A percentile compares a stretch with the other conserved stretches of the same genome.
phyloP scores from a whole-genome alignment of 2,888 invertebrate species.

The Hylaea fasciaria region DNA sequence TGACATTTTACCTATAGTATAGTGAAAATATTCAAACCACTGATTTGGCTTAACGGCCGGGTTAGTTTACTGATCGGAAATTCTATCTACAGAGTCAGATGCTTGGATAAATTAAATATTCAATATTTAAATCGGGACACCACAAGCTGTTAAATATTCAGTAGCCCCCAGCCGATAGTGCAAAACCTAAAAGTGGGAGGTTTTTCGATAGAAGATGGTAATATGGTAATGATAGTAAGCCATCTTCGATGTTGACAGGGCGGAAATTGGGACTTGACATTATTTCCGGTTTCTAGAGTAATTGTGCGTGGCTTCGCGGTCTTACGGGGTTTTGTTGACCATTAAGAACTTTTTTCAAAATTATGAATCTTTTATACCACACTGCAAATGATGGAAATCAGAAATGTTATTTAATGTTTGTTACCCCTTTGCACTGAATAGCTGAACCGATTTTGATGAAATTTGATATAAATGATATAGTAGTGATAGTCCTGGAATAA shows the following conservation, averaged over 20 bases:
- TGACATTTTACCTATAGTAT: neutral
- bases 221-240: conserved; percentile 54
- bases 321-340: conserved; percentile 17
- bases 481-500: no score
- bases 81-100: conserved; percentile 28
- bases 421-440: no score
- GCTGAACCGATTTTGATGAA: no score
- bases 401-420: no score
- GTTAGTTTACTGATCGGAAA: conserved; percentile 27
- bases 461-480: no score
- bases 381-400: neutral
- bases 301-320: conserved; percentile 22
- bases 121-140: conserved; percentile 61
- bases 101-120: conserved; percentile 48
- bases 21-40: conserved; percentile 19
- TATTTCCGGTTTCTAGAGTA: conserved; percentile 39
- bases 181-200: conserved; percentile 41
- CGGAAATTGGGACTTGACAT: conserved; percentile 51
- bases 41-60: conserved; percentile 13
- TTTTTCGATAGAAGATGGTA: conserved; percentile 23
- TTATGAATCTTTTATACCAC: neutral
- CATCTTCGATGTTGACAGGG: conserved; percentile 41
- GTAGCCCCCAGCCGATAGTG: conserved; percentile 49
- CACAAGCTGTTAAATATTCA: conserved; percentile 63
- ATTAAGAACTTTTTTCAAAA: no score